Conservation (phyloP, 2,888 invertebrate species). For the Gisinianus flammeolus region DNA sequence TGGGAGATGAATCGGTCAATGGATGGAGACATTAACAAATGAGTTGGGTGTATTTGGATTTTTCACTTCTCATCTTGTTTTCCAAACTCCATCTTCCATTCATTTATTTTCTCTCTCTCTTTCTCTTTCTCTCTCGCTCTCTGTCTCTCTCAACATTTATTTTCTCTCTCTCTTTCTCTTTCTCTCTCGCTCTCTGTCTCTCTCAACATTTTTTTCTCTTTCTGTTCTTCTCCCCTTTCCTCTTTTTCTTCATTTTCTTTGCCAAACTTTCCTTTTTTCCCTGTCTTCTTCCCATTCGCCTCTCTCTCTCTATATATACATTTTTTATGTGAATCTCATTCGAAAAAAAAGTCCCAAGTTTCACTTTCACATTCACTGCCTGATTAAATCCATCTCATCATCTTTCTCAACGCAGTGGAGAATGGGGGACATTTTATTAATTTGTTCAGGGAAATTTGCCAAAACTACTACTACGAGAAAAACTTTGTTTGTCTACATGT, state of each 20-base stretch:
- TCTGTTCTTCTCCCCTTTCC: not conserved
- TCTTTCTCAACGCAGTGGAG: too few relatives aligned
- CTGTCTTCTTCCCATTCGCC: not conserved
- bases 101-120: constrained; percentile 28
- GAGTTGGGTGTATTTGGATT: constrained; percentile 54
- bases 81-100: constrained; percentile 23
- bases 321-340: too few relatives aligned
- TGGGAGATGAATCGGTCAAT: constrained; percentile 52
- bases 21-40: constrained; percentile 55
- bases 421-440: too few relatives aligned
- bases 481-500: too few relatives aligned
- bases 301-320: not conserved
- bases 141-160: not conserved
- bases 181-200: not conserved
- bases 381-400: too few relatives aligned
- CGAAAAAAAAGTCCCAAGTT: too few relatives aligned
- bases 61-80: constrained; percentile 48
- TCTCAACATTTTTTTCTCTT: not conserved
- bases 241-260: not conserved
- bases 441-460: too few relatives aligned
- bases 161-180: not conserved
- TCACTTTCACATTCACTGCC: too few relatives aligned
- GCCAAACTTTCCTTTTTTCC: not conserved
- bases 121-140: constrained; percentile 2
- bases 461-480: too few relatives aligned